A percentile compares a stretch with the other conserved stretches of the same genome.
Conservation (phyloP, 2,113 vertebrate genomes). For the Grus americana region DNA sequence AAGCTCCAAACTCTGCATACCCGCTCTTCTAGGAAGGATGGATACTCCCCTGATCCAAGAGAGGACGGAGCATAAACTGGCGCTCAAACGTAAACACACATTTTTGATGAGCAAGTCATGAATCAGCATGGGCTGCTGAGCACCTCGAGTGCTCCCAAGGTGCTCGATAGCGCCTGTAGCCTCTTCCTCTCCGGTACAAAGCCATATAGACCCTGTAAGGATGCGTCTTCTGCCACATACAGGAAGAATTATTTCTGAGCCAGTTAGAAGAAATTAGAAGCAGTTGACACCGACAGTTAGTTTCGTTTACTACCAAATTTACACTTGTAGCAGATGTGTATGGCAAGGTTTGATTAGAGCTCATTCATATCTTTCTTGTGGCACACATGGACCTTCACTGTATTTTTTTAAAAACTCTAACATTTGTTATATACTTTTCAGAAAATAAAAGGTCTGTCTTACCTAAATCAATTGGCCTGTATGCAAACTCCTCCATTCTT, state of each 20-base stretch:
- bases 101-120: background rate
- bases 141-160: fast-evolving
- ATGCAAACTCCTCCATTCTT: too few relatives aligned
- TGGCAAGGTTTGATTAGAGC: background rate
- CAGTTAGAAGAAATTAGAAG: background rate
- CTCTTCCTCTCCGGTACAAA: background rate
- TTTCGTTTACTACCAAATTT: background rate
- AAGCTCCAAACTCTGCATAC: fast-evolving
- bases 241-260: background rate
- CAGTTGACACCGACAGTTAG: background rate
- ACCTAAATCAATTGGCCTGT: background rate
- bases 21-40: fast-evolving
- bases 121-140: background rate
- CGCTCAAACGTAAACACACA: fast-evolving
- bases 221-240: background rate
- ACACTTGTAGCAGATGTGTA: background rate
- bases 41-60: too few relatives aligned
- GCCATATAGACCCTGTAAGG: background rate
- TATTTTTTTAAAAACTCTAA: too few relatives aligned
- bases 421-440: fast-evolving
- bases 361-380: background rate
- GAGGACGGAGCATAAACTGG: fast-evolving
- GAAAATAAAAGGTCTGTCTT: background rate
- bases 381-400: background rate
- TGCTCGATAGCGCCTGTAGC: background rate